Evolutionary conservation across 92 coral and sea anemone species (phyloP).

Genomic region (Epizoanthus fatuus): DNA sequence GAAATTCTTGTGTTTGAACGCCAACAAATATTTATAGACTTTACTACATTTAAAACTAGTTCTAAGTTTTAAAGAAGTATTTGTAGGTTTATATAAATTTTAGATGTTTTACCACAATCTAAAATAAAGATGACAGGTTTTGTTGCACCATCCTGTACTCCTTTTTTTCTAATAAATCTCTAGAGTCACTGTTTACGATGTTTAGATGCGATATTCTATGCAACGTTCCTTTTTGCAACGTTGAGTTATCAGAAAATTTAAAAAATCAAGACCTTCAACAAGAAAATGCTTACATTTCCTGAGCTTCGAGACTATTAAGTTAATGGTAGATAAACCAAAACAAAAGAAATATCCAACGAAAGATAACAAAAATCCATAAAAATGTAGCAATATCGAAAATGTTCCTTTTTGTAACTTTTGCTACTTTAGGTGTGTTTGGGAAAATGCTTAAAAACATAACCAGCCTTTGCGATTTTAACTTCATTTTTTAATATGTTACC

Average conservation of each 20-base stretch:
- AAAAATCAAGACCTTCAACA: neutral
- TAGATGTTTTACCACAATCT: no score
- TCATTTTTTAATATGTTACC: no score
- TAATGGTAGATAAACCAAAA: neutral
- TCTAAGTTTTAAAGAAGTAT: no score
- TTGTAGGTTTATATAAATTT: no score
- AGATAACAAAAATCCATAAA: constrained; percentile 1
- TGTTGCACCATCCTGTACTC: no score
- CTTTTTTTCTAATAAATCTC: no score
- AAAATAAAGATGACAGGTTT: no score
- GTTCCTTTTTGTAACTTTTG: constrained; percentile 37
- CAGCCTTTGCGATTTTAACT: neutral
- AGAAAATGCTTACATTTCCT: neutral
- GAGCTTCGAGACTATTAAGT: constrained; percentile 16
- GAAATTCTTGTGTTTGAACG: no score
- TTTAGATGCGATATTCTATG: no score
- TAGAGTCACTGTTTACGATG: no score
- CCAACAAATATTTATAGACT: no score
- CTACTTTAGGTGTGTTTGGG: neutral
- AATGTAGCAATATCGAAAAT: neutral
- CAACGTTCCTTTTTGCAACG: constrained; percentile 21
- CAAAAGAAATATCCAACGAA: neutral
- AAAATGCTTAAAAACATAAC: constrained; percentile 5
- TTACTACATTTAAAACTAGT: no score
- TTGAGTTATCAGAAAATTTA: neutral